phyloP scores from a whole-genome alignment of 2,113 vertebrate genomes.

The rat (Rattus norvegicus) region DNA sequence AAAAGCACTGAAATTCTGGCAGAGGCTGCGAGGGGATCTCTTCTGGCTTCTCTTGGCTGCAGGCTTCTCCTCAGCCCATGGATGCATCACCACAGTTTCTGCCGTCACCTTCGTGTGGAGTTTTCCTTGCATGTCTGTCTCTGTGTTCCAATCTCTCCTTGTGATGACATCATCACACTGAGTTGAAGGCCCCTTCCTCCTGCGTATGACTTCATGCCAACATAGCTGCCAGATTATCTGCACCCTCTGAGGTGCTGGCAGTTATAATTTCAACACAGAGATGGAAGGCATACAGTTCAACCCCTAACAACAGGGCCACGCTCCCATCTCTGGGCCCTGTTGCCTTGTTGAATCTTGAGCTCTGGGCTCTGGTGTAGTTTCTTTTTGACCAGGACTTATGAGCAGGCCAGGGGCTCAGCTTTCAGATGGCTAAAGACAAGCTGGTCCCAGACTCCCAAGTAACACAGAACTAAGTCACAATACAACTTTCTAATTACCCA shows the following conservation, averaged over 20 bases:
- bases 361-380: neutral
- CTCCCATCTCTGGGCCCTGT: neutral
- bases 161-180: neutral
- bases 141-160: neutral
- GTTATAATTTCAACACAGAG: neutral
- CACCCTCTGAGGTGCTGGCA: neutral
- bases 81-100: accelerated
- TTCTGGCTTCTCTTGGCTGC: neutral
- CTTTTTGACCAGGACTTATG: neutral
- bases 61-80: too few species aligned
- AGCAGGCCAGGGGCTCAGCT: neutral
- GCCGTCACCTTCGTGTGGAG: accelerated
- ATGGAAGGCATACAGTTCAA: too few species aligned
- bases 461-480: too few species aligned
- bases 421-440: neutral
- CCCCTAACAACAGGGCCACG: neutral
- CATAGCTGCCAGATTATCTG: neutral
- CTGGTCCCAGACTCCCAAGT: neutral
- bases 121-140: too few species aligned
- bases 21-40: neutral
- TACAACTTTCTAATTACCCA: neutral
- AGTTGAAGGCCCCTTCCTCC: neutral
- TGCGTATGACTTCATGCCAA: neutral
- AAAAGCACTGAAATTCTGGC: too few species aligned
- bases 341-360: neutral